phyloP scores from a whole-genome alignment of 2,888 invertebrate species.

The Zhuqinia jingwanae region DNA sequence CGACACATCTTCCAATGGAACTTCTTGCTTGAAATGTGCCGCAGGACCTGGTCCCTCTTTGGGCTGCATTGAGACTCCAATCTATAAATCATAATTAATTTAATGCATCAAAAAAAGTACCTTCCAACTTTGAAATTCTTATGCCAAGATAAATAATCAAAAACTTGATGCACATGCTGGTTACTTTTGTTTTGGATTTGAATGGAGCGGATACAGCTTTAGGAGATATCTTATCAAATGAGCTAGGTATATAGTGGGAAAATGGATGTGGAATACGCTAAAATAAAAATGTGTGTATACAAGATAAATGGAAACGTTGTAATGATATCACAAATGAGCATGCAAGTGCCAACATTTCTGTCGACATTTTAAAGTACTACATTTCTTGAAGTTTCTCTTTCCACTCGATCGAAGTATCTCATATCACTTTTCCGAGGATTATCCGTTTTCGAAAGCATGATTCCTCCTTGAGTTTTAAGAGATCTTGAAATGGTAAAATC shows the following conservation, averaged over 20 bases:
- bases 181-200: slow-evolving; percentile 73
- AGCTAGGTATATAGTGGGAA: slow-evolving; percentile 42
- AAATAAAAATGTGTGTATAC: neutral
- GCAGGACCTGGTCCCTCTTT: slow-evolving; percentile 67
- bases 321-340: too few species aligned
- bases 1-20: slow-evolving; percentile 60
- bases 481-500: slow-evolving; percentile 66
- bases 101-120: too few species aligned
- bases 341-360: too few species aligned
- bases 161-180: neutral
- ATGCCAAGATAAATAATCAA: too few species aligned
- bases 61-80: slow-evolving; percentile 16
- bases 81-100: slow-evolving; percentile 3
- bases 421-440: slow-evolving; percentile 65
- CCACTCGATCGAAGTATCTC: slow-evolving; percentile 74
- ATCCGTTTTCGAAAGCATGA: slow-evolving; percentile 69
- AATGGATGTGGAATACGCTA: slow-evolving; percentile 54
- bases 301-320: too few species aligned
- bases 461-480: slow-evolving; percentile 64
- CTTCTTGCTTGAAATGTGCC: slow-evolving; percentile 54
- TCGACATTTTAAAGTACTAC: slow-evolving; percentile 27
- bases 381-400: slow-evolving; percentile 44
- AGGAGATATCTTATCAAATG: slow-evolving; percentile 63
- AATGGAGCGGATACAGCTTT: slow-evolving; percentile 77
- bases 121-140: too few species aligned